Conservation (phyloP, 1,140 invertebrate genomes). For the Mya arenaria region DNA sequence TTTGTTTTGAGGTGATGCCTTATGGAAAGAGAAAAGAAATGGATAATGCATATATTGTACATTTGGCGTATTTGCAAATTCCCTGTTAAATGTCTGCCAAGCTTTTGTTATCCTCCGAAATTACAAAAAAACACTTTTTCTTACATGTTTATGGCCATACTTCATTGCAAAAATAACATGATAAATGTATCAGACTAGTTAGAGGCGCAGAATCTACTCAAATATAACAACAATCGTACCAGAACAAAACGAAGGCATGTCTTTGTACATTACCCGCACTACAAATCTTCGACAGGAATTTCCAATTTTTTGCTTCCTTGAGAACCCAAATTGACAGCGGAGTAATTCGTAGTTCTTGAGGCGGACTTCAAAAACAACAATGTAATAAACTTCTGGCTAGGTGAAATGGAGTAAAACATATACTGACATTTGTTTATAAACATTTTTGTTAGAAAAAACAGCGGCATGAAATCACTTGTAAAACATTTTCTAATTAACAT, state of each 20-base stretch:
- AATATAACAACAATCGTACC: no score
- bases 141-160: no score
- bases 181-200: no score
- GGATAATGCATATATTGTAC: no score
- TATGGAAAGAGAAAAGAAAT: no score
- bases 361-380: conserved; percentile 15
- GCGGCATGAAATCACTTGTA: neutral
- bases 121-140: no score
- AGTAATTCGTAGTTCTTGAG: conserved; percentile 1
- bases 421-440: conserved; percentile 37
- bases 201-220: no score
- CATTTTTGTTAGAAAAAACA: neutral
- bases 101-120: no score
- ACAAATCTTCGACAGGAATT: conserved; percentile 26
- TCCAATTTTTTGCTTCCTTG: conserved; percentile 44
- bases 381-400: neutral
- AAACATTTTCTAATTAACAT: conserved; percentile 22
- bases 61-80: no score
- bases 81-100: no score
- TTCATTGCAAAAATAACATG: no score
- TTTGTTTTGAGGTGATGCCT: no score
- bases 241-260: conserved; percentile 8
- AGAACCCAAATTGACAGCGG: conserved; percentile 17
- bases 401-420: conserved; percentile 20
- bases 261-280: conserved; percentile 19